A percentile compares a stretch with the other conserved stretches of the same genome.
Evolutionary conservation across 1,140 invertebrate genomes (phyloP).

Genomic region (Mylabris phalerata): DNA sequence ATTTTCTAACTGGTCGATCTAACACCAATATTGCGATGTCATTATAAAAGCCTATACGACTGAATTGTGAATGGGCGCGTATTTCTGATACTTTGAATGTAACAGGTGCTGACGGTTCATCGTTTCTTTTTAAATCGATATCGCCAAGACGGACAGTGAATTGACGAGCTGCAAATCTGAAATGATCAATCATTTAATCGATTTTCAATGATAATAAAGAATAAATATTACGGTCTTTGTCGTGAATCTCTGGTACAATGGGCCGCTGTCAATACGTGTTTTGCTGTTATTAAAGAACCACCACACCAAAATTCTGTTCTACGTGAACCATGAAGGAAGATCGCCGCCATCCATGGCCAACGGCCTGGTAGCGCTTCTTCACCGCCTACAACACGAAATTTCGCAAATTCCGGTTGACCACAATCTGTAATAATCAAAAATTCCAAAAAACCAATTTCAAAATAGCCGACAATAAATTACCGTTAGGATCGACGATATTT

Average conservation of each 20-base stretch:
- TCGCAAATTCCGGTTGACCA: constrained; percentile 71
- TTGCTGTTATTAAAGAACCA: constrained; percentile 73
- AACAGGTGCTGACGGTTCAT: constrained; percentile 72
- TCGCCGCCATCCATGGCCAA: constrained; percentile 93
- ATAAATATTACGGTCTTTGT: constrained; percentile 65
- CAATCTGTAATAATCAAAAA: constrained; percentile 52
- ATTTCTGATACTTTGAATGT: constrained; percentile 71
- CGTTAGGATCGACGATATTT: constrained; percentile 46
- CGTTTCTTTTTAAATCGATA: constrained; percentile 73
- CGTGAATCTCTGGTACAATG: constrained; percentile 84
- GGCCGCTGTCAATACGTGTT: constrained; percentile 82
- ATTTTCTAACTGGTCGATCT: constrained; percentile 62
- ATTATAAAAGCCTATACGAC: constrained; percentile 81
- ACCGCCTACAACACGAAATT: constrained; percentile 83
- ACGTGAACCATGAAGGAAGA: constrained; percentile 78
- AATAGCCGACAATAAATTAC: constrained; percentile 16
- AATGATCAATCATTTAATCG: not conserved
- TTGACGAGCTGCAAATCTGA: constrained; percentile 74
- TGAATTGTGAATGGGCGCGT: constrained; percentile 72
- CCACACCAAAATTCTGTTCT: constrained; percentile 92
- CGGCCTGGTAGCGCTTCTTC: constrained; percentile 71
- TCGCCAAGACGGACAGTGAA: constrained; percentile 85
- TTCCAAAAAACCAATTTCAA: not conserved
- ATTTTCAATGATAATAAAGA: not conserved
- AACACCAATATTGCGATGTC: constrained; percentile 81